Percentiles rank a stretch among this genome's conserved stretches.
These are phyloP conservation scores for Eunapius fragilis DNA, from an alignment of 37 sponge, comb jelly and placozoan genomes.

Conservation along the genomic window DNA sequence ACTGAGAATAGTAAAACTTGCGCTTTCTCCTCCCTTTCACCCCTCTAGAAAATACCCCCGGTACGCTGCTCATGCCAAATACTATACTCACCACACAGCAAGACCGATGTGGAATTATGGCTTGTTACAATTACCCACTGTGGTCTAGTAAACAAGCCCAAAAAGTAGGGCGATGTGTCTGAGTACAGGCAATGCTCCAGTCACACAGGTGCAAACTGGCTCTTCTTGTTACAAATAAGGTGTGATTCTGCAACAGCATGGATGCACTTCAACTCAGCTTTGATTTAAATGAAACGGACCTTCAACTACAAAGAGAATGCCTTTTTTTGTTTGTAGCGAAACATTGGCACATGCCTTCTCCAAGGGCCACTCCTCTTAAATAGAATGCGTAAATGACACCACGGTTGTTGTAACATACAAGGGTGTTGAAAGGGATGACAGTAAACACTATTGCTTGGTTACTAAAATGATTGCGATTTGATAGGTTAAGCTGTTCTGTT, in stretches of 20 bases:
- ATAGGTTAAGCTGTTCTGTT: background rate
- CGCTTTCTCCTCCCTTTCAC: too few species aligned
- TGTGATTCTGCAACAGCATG: too few species aligned
- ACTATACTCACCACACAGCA: background rate
- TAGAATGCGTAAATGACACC: background rate
- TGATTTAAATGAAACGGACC: background rate
- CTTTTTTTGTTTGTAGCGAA: background rate
- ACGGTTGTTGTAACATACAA: background rate
- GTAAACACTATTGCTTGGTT: background rate
- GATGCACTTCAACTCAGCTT: too few species aligned
- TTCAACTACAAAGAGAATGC: background rate
- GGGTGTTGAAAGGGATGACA: background rate
- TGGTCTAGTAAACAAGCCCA: too few species aligned
- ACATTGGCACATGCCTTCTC: background rate
- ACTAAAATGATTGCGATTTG: background rate
- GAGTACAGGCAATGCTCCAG: too few species aligned
- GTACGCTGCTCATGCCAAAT: background rate
- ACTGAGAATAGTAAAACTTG: too few species aligned
- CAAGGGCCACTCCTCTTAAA: background rate
- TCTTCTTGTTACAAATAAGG: too few species aligned
- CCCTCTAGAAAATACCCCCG: too few species aligned
- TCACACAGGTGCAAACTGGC: too few species aligned
- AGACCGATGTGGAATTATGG: background rate
- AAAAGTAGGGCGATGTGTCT: too few species aligned
- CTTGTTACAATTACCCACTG: too few species aligned